phyloP scores from a whole-genome alignment of 1,140 invertebrate species.

The Rhagoletis pomonella region DNA sequence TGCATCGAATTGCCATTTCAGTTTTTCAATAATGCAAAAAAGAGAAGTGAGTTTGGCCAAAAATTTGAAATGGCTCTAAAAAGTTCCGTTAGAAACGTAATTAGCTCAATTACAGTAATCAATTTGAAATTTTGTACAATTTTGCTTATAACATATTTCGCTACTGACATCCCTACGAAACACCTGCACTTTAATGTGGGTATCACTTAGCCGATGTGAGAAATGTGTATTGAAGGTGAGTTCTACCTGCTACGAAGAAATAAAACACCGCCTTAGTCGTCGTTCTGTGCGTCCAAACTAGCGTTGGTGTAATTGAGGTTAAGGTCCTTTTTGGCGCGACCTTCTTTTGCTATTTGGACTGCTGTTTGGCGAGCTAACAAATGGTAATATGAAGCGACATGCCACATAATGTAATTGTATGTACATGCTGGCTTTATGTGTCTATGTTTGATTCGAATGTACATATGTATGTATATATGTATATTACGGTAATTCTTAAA shows the following conservation, averaged over 20 bases:
- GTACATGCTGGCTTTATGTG: background rate
- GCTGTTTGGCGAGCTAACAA: background rate
- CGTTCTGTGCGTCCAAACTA: background rate
- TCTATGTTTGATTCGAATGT: background rate
- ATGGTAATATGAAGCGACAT: background rate
- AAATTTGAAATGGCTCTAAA: too few species aligned
- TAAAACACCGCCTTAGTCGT: background rate
- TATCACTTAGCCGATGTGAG: background rate
- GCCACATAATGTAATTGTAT: background rate
- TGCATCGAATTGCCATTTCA: too few species aligned
- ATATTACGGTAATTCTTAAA: background rate
- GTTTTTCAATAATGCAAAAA: too few species aligned
- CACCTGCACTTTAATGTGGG: background rate
- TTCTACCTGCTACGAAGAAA: background rate
- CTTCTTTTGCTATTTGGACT: background rate
- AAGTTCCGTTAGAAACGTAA: too few species aligned
- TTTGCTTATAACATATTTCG: too few species aligned
- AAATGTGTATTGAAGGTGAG: background rate
- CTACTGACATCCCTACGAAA: too few species aligned
- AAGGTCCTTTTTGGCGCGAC: slow-evolving; percentile 17
- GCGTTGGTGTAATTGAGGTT: slow-evolving; percentile 4
- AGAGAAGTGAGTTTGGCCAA: too few species aligned
- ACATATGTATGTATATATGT: background rate
- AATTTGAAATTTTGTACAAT: too few species aligned
- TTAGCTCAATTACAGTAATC: too few species aligned